Base-by-base conservation (phyloP, 2,797 vertebrate species). In the Bradypodion ventrale region DNA sequence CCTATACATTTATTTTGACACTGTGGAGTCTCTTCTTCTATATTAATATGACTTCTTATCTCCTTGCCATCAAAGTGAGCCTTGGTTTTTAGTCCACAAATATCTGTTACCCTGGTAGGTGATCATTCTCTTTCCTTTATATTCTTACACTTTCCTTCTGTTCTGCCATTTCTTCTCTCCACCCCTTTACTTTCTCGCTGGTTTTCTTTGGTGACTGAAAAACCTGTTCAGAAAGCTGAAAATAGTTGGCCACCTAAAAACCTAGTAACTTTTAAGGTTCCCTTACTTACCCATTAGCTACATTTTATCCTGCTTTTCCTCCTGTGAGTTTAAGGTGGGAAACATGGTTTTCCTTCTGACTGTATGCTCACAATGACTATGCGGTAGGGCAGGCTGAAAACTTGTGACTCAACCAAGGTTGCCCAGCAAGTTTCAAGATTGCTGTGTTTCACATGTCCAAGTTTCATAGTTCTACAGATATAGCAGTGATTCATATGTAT, bases 1-100 rank as follows among this genome's bases (percentile, higher is more conserved):
- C 7, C 89, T 81, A 63, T 76, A 10, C 83, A 83, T 68, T 83
- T 80, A 83, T 65, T 79, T 87, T 7, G 40, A 75, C 13, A 66
- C 68, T 76, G 2, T 88, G n/a, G 7, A 16, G 46, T 73, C 86
- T 75, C 16, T 1, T 32, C 7, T 75, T 9, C 15, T 62, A 44
- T 70, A 78, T 23, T 35, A 46, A 81, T 2, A 23, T 44, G n/a
- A 23, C 56, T 49, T 59, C 74, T 25, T n/a, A 76, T 40, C 6
- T 62, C 62, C 52, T 46, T 59, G 12, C 7, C 56, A 70, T 80
- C 59, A 70, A 56, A 76, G 56, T n/a, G 2, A 56, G 16, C 21
- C 8, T 78, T 42, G 19, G 32, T 68, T 32, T 62, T 84, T 69
- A 59, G n/a, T 32, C 10, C 21, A 25, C 29, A 72, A 70, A 49